Percentiles rank a stretch among this genome's conserved stretches.
Evolutionary conservation across 2,797 vertebrate species (phyloP).

Genomic region (Botia almorhae): DNA sequence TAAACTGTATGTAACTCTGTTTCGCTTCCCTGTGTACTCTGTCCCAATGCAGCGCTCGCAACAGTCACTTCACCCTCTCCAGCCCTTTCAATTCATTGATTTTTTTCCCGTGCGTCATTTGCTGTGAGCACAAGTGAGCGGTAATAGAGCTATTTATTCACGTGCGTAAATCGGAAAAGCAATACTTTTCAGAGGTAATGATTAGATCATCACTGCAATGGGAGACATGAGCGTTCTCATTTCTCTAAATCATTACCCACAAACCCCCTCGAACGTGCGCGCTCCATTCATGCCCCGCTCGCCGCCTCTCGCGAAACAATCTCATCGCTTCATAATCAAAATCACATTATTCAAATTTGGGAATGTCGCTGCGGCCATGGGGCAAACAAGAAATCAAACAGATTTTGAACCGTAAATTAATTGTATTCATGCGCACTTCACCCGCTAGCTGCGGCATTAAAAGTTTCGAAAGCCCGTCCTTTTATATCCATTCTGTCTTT

Average conservation of each 20-base stretch:
- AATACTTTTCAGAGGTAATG: slow-evolving; percentile 40
- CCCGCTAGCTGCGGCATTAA: slow-evolving; percentile 33
- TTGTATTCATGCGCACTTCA: slow-evolving; percentile 28
- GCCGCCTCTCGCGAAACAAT: slow-evolving; percentile 31
- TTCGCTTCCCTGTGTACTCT: background rate
- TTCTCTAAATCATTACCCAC: slow-evolving; percentile 47
- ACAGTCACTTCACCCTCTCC: slow-evolving; percentile 35
- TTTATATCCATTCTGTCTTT: slow-evolving; percentile 21
- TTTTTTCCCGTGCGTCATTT: slow-evolving; percentile 16
- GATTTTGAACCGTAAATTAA: slow-evolving; percentile 41
- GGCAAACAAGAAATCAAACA: slow-evolving; percentile 48
- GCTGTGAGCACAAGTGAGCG: slow-evolving; percentile 44
- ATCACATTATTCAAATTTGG: slow-evolving; percentile 46
- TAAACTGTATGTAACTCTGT: slow-evolving; percentile 23
- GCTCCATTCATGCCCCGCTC: slow-evolving; percentile 29
- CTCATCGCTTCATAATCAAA: slow-evolving; percentile 46
- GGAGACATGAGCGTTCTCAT: slow-evolving; percentile 36
- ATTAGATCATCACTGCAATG: slow-evolving; percentile 48
- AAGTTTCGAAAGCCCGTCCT: slow-evolving; percentile 23
- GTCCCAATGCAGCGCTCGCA: background rate
- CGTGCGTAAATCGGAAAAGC: slow-evolving; percentile 47
- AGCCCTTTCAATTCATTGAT: slow-evolving; percentile 44
- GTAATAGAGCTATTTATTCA: slow-evolving; percentile 52
- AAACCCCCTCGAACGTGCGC: slow-evolving; percentile 19
- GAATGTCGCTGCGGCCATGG: slow-evolving; percentile 34